Evolutionary conservation across 2,113 vertebrate genomes (phyloP).

Genomic region (Myanophis thanlyinensis): DNA sequence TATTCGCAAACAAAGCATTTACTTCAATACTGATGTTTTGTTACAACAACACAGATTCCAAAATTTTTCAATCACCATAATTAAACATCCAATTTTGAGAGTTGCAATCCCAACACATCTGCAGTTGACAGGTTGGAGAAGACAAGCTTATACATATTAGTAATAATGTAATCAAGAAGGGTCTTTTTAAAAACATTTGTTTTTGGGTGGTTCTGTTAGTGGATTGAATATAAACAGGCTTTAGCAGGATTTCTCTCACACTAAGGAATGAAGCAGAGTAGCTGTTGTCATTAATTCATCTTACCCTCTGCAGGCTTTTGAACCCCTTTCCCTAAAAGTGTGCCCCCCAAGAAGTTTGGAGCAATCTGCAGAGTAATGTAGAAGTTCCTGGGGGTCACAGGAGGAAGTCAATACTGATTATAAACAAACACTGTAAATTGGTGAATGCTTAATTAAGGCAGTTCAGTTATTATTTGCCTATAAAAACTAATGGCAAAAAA

Average conservation of each 20-base stretch:
- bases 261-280: not conserved
- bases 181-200: not conserved
- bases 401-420: not conserved
- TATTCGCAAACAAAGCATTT: not conserved
- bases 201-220: not conserved
- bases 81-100: not conserved
- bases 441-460: not conserved
- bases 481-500: not conserved
- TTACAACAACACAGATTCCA: not conserved
- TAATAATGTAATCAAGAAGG: not conserved
- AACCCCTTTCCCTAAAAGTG: not conserved
- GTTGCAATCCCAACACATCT: not conserved
- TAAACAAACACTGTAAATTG: not conserved
- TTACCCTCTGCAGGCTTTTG: not conserved
- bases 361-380: not conserved
- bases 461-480: not conserved
- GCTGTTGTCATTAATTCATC: not conserved
- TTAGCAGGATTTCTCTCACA: not conserved
- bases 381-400: not conserved
- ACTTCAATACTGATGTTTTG: not conserved
- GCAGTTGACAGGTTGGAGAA: not conserved
- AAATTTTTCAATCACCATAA: not conserved
- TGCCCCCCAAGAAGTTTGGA: not conserved
- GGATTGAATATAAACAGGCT: not conserved
- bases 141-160: not conserved